phyloP scores from a whole-genome alignment of 2,113 vertebrate species.

The Thinocorus orbignyianus region DNA sequence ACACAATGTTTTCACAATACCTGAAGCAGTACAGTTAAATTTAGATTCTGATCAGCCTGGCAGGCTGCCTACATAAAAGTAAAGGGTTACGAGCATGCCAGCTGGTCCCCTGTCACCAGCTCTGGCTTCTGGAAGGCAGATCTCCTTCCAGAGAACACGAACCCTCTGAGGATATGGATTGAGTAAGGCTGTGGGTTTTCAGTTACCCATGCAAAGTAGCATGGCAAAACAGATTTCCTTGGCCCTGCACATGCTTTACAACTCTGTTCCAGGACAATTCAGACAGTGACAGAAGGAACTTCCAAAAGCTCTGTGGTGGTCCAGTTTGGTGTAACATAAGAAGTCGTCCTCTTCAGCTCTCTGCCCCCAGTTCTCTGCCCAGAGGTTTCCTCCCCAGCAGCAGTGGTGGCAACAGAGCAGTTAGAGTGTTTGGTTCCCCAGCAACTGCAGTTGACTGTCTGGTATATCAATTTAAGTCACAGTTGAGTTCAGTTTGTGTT shows the following conservation, averaged over 20 bases:
- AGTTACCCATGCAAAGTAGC: slow-evolving; percentile 39
- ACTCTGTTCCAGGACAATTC: slow-evolving; percentile 14
- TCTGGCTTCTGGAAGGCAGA: slow-evolving; percentile 11
- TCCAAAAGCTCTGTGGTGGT: slow-evolving; percentile 43
- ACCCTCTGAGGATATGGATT: background rate
- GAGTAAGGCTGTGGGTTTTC: background rate
- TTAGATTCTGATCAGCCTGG: slow-evolving; percentile 21
- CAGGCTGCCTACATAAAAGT: background rate
- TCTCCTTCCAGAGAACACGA: background rate
- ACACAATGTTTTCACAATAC: slow-evolving; percentile 32
- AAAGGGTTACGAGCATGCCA: background rate
- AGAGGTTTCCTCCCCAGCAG: slow-evolving; percentile 25
- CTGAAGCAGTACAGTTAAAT: slow-evolving; percentile 36
- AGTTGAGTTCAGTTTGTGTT: slow-evolving; percentile 10
- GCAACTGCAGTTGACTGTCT: slow-evolving; percentile 54
- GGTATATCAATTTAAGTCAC: slow-evolving; percentile 51
- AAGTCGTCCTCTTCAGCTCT: slow-evolving; percentile 5
- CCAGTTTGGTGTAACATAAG: slow-evolving; percentile 33
- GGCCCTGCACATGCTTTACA: background rate
- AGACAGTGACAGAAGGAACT: slow-evolving; percentile 24
- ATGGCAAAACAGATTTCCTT: slow-evolving; percentile 40
- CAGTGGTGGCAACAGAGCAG: slow-evolving; percentile 14
- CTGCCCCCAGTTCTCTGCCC: background rate
- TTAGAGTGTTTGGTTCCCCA: slow-evolving; percentile 58
- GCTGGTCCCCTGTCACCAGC: background rate